A percentile compares a stretch with the other conserved stretches of the same genome.
Conservation (phyloP, 2,888 invertebrate genomes). For the Rugalucina vietnamica region DNA sequence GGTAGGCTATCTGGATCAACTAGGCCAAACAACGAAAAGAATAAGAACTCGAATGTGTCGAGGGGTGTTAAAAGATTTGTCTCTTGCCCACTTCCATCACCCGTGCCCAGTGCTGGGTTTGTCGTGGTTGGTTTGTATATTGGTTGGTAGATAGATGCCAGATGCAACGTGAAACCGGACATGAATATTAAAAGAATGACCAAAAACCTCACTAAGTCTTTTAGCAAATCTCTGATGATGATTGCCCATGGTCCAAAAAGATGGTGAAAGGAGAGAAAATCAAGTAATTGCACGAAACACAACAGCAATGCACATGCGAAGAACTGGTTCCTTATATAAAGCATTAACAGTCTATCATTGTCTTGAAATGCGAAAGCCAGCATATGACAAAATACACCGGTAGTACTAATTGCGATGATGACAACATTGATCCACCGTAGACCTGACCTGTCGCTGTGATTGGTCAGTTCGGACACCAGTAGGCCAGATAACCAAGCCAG, state of each 20-base stretch:
- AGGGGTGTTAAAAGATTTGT: conserved; percentile 77
- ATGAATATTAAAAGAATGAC: conserved; percentile 99
- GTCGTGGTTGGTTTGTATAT: conserved; percentile 71
- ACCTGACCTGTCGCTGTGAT: conserved; percentile 98
- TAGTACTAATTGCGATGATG: conserved; percentile 90
- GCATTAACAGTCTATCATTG: conserved; percentile 87
- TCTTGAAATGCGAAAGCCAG: conserved; percentile 86
- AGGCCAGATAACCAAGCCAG: conserved; percentile 97
- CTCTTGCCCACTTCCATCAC: conserved; percentile 70
- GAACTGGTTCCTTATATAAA: conserved; percentile 98
- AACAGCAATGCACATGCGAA: conserved; percentile 97
- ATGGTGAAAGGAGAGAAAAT: conserved; percentile 98
- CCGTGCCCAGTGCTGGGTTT: conserved; percentile 68
- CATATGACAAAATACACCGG: conserved; percentile 88
- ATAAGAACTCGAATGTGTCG: conserved; percentile 97
- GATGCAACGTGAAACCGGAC: conserved; percentile 96
- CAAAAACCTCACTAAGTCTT: conserved; percentile 96
- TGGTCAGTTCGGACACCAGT: conserved; percentile 97
- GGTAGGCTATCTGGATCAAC: conserved; percentile 87
- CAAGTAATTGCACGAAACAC: conserved; percentile 97
- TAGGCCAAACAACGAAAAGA: conserved; percentile 99
- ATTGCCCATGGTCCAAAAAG: conserved; percentile 99
- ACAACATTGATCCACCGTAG: conserved; percentile 92
- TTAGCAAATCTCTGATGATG: conserved; percentile 92
- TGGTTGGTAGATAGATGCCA: conserved; percentile 97